Evolutionary conservation across 2,888 invertebrate species (phyloP), one percentile per base, ranked within the genome.

Genomic region (Spialia ferax): DNA sequence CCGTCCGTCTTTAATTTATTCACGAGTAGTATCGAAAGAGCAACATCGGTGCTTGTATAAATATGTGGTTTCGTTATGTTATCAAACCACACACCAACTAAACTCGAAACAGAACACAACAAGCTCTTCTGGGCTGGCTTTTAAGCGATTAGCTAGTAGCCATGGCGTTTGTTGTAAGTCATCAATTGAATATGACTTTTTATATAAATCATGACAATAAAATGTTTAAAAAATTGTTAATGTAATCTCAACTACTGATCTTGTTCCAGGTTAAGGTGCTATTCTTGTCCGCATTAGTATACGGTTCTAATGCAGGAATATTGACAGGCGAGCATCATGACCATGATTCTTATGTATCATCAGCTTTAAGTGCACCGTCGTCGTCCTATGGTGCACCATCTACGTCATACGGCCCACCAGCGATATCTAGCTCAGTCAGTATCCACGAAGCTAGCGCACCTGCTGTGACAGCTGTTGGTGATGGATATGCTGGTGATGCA

Each of bases 91-190:
- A 91, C 84, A 82, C 87, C 79, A 82, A 76, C 85, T 75, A 84
- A 80, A 84, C 86, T 89, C 86, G 79, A 84, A 82, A 87, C 86
- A 84, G 87, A 82, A 78, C 90, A 88, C 93, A 91, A 85, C 89
- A 80, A 77, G 77, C 81, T 83, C 73, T 75, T 76, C 77, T 83
- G 73, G 79, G 84, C 84, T 87, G 93, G 93, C 91, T 91, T 83
- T 70, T 75, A 80, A 85, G 93, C 93, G 93, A 76, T 91, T 93
- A 93, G 93, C 93, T 93, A 91, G 84, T 77, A 93, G 93, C 93
- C 93, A 93, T 93, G 93, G 89, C 90, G 80, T 92, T 89, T 84
- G 80, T 90, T 87, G 93, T 93, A 89, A 93, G 93, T 93, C 77
- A 35, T 76, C 74, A 62, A 70, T n/a, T n/a, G n/a, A n/a, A n/a